Percentiles rank a stretch among this genome's conserved stretches.
Conservation (phyloP, 2,888 invertebrate species). For the Parapristionchus giblindavisi region DNA sequence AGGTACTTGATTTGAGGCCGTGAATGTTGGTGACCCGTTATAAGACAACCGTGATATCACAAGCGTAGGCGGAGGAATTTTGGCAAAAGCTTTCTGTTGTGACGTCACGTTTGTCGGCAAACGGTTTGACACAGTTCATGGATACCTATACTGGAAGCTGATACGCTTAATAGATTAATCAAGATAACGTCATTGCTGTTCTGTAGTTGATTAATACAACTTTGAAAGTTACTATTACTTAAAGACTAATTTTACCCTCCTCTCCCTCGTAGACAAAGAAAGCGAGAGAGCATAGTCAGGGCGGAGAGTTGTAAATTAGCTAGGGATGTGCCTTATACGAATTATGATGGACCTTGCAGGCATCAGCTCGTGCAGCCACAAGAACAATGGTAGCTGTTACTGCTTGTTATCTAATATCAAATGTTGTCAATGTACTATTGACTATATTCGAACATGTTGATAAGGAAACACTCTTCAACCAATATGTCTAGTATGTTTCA, state of each 20-base stretch:
- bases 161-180: no score
- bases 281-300: background rate
- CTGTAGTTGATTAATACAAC: no score
- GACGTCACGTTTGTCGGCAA: no score
- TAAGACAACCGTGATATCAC: no score
- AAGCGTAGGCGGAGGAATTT: no score
- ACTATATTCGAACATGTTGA: slow-evolving; percentile 66
- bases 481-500: slow-evolving; percentile 33
- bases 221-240: no score
- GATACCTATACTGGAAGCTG: no score
- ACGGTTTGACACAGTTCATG: no score
- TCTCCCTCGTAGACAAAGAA: background rate
- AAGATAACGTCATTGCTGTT: no score
- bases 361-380: slow-evolving; percentile 63
- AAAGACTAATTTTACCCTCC: no score
- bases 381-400: slow-evolving; percentile 66
- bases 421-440: slow-evolving; percentile 63
- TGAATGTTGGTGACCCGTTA: background rate
- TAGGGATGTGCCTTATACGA: background rate
- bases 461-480: slow-evolving; percentile 44
- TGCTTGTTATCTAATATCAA: slow-evolving; percentile 64
- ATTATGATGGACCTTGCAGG: slow-evolving; percentile 39
- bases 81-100: no score
- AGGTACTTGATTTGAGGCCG: slow-evolving; percentile 36
- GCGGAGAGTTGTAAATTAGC: background rate